Base-by-base conservation (phyloP, 1,140 invertebrate species). In the Heliconius himera region DNA sequence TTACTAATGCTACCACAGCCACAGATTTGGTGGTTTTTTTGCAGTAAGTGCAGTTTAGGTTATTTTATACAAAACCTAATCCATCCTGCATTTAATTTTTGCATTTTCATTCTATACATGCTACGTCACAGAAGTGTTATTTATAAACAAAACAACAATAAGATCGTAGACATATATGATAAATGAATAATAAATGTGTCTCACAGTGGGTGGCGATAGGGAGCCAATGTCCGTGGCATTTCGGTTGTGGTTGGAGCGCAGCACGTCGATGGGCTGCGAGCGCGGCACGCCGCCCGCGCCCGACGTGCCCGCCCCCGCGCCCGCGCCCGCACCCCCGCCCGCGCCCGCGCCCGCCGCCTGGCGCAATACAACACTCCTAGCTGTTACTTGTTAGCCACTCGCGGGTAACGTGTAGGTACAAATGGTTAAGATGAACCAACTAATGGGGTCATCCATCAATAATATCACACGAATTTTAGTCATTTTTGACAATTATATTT, bases 141-240 rank as follows among this genome's bases (percentile, higher is more conserved):
- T 60, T 60, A 60, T 60, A 2, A 60, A 20, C 8, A 56, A 22
- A 22, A 13, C 60, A 66, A 29, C 1, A 29, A 29, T 22, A 1
- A 29, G 11, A 26, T 60, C 5, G 38, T 60, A 51, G 18, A 51
- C 49, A 16, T 51, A 51, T 8, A 51, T 51, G 49, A 20, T 51
- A 20, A 51, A 51, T 51, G 16, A 51, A 56, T 20, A 78, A 77
- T 76, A 54, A 73, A 78, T 41, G 41, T 80, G 76, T 95, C 95
- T 96, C 91, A 97, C 98, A 85, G 97, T 96, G 73, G 98, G 98
- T 80, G 98, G 98, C 74, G 98, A 99, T 56, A 99, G 95, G 3
- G 98, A 99, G 82, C 97, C 97, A 79, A 99, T 97, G 94, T 98
- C 97, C 54, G 96, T 94, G 91, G 96, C 87, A 93, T 96, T 89